These are phyloP conservation scores for Abscondita cerata DNA, from an alignment of 2,888 invertebrate species.

Conservation along the genomic window DNA sequence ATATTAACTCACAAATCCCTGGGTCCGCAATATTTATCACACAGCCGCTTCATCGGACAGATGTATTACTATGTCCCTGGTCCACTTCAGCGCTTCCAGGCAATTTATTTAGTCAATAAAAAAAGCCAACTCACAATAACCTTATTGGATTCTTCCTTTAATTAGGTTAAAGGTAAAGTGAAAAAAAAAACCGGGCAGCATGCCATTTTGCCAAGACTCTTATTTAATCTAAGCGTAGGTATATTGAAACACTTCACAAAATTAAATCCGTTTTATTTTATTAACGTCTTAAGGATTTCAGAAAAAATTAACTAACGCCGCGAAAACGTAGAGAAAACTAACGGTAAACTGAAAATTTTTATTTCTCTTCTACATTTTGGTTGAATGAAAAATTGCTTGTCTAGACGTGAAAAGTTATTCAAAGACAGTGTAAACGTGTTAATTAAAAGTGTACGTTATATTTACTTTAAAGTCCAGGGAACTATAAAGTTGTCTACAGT, in stretches of 20 bases:
- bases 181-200: constrained; percentile 3
- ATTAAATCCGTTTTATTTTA: neutral
- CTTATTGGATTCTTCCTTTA: constrained; percentile 6
- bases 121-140: constrained; percentile 15
- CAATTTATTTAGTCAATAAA: constrained; percentile 32
- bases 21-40: constrained; percentile 36
- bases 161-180: constrained; percentile 8
- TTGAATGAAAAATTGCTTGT: constrained; percentile 5
- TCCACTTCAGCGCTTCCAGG: constrained; percentile 33
- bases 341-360: too few species aligned
- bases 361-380: too few species aligned
- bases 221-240: neutral
- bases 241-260: constrained; percentile 2
- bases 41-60: constrained; percentile 34
- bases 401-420: constrained; percentile 38
- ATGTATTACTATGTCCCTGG: constrained; percentile 35
- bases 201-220: too few species aligned
- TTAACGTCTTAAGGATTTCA: neutral
- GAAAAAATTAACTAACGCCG: neutral
- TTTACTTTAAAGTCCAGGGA: constrained; percentile 36
- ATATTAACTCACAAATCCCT: constrained; percentile 37
- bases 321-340: too few species aligned
- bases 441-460: constrained; percentile 44
- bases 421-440: constrained; percentile 44
- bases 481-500: constrained; percentile 35